A percentile compares a stretch with the other conserved stretches of the same genome.
Evolutionary conservation across 1,140 invertebrate species (phyloP).

Genomic region (Stenopsyche tienmushanensis): DNA sequence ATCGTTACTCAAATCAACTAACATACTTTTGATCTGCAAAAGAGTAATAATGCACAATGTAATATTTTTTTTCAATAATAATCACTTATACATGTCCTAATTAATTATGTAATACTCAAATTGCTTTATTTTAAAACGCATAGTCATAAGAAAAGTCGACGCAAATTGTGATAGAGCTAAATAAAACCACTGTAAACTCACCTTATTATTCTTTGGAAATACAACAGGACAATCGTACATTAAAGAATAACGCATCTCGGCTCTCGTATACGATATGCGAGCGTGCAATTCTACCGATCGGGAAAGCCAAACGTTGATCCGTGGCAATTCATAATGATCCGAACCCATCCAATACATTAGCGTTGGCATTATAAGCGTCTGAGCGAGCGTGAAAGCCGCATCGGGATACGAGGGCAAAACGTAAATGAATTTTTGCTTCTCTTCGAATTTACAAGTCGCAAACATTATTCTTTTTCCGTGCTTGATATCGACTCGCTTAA

Average conservation of each 20-base stretch:
- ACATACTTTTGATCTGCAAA: background rate
- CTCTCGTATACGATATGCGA: background rate
- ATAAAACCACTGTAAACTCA: too few species aligned
- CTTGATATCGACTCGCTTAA: background rate
- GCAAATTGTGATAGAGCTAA: too few species aligned
- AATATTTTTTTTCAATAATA: too few species aligned
- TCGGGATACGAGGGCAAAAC: background rate
- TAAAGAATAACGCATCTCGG: background rate
- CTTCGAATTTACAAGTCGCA: background rate
- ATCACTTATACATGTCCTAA: too few species aligned
- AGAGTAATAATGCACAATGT: too few species aligned
- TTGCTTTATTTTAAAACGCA: too few species aligned
- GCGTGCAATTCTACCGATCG: background rate
- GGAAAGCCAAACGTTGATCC: background rate
- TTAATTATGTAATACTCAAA: too few species aligned
- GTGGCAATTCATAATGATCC: background rate
- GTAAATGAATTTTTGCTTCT: background rate
- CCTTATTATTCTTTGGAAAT: too few species aligned
- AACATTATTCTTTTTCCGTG: background rate
- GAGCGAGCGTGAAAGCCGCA: background rate
- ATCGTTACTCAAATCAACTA: background rate
- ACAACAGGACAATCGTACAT: background rate
- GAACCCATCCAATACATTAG: slow-evolving; percentile 1
- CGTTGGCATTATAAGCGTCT: background rate
- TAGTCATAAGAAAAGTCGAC: too few species aligned